Evolutionary conservation across 2,113 vertebrate genomes (phyloP).

Genomic region (Lates calcarifer): DNA sequence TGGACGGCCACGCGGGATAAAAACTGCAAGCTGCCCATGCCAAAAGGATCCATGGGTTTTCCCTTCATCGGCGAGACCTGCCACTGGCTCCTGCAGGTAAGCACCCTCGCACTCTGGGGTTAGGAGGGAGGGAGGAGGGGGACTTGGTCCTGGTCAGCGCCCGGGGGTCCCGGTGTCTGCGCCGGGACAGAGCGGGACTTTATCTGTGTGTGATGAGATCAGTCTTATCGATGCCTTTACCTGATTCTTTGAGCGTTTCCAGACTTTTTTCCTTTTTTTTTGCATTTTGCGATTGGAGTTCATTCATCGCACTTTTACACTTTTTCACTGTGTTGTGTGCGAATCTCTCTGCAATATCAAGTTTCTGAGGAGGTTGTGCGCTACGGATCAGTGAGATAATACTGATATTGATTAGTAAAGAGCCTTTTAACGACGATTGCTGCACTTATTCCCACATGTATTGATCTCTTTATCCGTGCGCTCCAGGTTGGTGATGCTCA

Average conservation of each 20-base stretch:
- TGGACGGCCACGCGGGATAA: slow-evolving; percentile 97
- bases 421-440: not conserved
- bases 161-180: slow-evolving; percentile 22
- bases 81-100: slow-evolving; percentile 99
- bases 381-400: not conserved
- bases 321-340: not conserved
- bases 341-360: not conserved
- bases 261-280: not conserved
- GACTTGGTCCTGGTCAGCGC: slow-evolving; percentile 33
- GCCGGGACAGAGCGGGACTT: not conserved
- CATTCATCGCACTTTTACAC: not conserved
- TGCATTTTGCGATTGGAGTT: not conserved
- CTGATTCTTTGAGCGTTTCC: not conserved
- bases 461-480: not conserved
- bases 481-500: not conserved
- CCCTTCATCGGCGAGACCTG: slow-evolving; percentile 97
- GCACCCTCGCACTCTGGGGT: slow-evolving; percentile 57
- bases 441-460: not conserved
- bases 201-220: slow-evolving; percentile 8
- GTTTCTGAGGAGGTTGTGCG: not conserved
- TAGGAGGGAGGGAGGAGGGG: not conserved
- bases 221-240: not conserved
- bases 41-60: slow-evolving; percentile 98
- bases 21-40: slow-evolving; percentile 96
- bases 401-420: too few species aligned